Percentiles rank a stretch among this genome's conserved stretches.
Evolutionary conservation across 2,797 vertebrate species (phyloP).

Genomic region (Crax fasciolata): DNA sequence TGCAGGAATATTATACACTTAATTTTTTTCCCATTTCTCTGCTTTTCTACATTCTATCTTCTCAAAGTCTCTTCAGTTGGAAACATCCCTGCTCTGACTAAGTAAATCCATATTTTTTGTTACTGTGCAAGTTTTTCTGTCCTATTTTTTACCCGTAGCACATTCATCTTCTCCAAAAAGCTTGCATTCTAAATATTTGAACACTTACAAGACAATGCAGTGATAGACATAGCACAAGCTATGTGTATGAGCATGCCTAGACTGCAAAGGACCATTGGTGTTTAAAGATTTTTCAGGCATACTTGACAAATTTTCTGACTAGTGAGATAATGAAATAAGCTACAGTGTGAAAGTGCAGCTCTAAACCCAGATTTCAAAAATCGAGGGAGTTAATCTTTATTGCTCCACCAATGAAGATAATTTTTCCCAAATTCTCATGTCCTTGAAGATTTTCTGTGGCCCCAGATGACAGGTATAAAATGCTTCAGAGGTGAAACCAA

Average conservation of each 20-base stretch:
- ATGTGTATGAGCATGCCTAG: neutral
- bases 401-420: neutral
- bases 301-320: neutral
- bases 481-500: neutral
- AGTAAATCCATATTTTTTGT: neutral
- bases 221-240: fast-evolving
- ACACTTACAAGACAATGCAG: neutral
- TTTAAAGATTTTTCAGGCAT: neutral
- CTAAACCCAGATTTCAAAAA: neutral
- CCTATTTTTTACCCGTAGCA: neutral
- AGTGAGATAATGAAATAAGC: neutral
- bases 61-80: neutral
- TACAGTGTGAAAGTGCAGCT: neutral
- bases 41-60: neutral
- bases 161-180: neutral
- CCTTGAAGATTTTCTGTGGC: neutral
- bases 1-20: neutral
- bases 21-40: neutral
- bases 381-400: neutral
- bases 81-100: neutral
- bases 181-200: neutral
- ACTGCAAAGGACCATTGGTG: neutral
- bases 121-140: neutral
- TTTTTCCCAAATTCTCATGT: neutral
- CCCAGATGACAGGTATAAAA: neutral